Conservation (phyloP, 2,113 vertebrate genomes). For the Hippopotamus amphibius region DNA sequence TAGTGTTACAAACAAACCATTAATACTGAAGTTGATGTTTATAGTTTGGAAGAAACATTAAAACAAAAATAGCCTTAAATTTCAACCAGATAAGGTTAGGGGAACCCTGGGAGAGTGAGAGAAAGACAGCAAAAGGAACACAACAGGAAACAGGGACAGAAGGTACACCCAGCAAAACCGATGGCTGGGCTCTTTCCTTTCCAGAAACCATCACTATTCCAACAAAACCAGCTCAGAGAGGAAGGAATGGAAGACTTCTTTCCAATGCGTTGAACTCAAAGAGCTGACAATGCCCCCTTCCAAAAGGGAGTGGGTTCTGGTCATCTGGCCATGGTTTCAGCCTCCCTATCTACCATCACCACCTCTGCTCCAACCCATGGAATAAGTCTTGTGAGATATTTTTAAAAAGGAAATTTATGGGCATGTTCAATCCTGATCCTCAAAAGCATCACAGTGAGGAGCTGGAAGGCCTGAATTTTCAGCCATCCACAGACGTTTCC, state of each 20-base stretch:
- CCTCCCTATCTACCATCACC: neutral
- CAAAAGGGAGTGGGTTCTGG: neutral
- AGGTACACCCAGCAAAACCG: neutral
- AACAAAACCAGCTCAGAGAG: neutral
- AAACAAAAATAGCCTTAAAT: slow-evolving; percentile 41
- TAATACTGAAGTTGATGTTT: neutral
- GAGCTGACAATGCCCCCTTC: neutral
- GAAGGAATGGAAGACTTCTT: neutral
- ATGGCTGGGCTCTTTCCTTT: neutral
- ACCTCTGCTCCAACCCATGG: neutral
- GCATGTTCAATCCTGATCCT: neutral
- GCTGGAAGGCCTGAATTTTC: neutral
- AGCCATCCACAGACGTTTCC: neutral
- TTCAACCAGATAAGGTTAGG: neutral
- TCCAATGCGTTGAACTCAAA: neutral
- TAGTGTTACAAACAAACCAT: neutral
- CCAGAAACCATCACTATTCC: neutral
- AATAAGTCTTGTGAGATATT: neutral
- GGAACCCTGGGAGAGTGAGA: neutral
- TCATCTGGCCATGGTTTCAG: neutral
- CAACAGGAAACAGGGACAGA: neutral
- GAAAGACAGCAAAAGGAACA: neutral
- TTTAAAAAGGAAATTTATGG: neutral
- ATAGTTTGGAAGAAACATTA: neutral
- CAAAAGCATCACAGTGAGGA: neutral